Evolutionary conservation across 2,797 vertebrate species (phyloP).

Genomic region (Orestias chungarensis): DNA sequence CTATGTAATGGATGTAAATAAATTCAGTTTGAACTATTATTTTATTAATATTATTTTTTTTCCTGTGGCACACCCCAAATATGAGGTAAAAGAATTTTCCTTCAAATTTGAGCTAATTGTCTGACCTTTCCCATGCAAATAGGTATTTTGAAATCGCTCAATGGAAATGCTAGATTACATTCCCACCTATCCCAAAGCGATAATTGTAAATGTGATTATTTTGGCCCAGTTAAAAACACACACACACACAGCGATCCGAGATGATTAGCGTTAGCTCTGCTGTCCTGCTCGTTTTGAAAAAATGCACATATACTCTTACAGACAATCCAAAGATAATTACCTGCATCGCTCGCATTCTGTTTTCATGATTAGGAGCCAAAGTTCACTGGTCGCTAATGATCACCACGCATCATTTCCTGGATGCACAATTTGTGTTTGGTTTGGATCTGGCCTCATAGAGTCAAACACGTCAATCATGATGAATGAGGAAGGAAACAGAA

Average conservation of each 20-base stretch:
- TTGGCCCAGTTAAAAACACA: conserved; percentile 17
- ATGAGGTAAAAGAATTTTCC: neutral
- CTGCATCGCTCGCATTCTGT: conserved; percentile 46
- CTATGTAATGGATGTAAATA: neutral
- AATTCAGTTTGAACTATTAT: no score
- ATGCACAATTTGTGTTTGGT: conserved; percentile 35
- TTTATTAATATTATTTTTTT: neutral
- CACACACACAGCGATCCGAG: neutral
- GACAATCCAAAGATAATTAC: conserved; percentile 46
- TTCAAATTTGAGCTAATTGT: conserved; percentile 1
- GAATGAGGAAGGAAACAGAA: neutral
- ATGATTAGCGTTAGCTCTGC: conserved; percentile 6
- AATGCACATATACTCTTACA: conserved; percentile 2
- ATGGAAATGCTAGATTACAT: conserved; percentile 1
- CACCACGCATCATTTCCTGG: conserved; percentile 26
- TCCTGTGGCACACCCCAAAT: neutral
- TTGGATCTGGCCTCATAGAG: conserved; percentile 15
- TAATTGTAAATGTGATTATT: conserved; percentile 24
- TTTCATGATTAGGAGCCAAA: conserved; percentile 58
- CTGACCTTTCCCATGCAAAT: conserved; percentile 6
- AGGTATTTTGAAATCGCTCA: neutral
- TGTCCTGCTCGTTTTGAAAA: neutral
- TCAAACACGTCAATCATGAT: conserved; percentile 43
- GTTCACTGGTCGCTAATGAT: conserved; percentile 51
- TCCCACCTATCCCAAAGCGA: conserved; percentile 1